Evolutionary conservation across 2,888 invertebrate genomes (phyloP), one percentile per base, ranked within the genome.

Genomic region (Drosophila robusta): DNA sequence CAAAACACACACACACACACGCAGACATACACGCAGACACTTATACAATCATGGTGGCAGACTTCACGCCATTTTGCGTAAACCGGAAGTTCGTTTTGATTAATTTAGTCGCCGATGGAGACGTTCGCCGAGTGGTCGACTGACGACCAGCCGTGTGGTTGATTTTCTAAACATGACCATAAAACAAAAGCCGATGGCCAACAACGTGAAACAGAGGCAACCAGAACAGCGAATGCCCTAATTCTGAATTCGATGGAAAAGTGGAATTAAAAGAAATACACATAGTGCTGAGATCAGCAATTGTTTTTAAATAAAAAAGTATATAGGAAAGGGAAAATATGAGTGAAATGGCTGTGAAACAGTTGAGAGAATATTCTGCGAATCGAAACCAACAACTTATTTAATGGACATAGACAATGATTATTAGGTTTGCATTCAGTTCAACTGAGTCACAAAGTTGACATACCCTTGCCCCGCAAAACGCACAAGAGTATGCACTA

Each of bases 31-130:
- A 45, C 26, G 1, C 39, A 44, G 34, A 47, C 44, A 63, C n/a
- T 44, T 52, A 34, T 6, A 52, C 29, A 39, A 41, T 46, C 54
- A 51, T 71, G 74, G 77, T 78, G 83, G 73, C 80, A 72, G 78
- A 78, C 81, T 88, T 85, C 84, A 86, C 84, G 82, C 79, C 81
- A 81, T 81, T 83, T 88, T 87, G 87, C 88, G 89, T 83, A 90
- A 85, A 81, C 85, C 89, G 89, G 89, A 89, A 89, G 90, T 87
- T 77, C 64, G 73, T 88, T 90, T 89, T 90, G 90, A 89, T 89
- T 89, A 90, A 90, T 89, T 86, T 86, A 78, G 79, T 81, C 75
- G 85, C 84, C 85, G 84, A 85, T 83, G 84, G 87, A 85, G 76
- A 82, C 77, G 86, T 69, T 69, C 50, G 72, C 46, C 70, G 76